These are phyloP conservation scores for Malurus alboscapulatus DNA, from an alignment of 2,113 vertebrate genomes.

Conservation along the genomic window DNA sequence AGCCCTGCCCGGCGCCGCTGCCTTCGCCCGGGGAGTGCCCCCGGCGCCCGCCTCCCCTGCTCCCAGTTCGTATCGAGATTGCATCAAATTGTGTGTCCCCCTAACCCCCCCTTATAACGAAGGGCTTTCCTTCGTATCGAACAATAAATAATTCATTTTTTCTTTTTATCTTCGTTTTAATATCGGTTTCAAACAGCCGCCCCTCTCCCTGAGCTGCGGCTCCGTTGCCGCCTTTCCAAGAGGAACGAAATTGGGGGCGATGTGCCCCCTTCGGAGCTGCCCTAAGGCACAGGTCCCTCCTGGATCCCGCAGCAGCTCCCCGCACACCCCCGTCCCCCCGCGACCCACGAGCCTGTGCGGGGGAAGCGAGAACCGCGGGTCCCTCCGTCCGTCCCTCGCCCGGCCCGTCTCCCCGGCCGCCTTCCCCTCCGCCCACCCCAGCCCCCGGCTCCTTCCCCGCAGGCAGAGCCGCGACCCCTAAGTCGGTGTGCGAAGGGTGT, in stretches of 20 bases:
- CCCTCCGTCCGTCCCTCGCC: background rate
- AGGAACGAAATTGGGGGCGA: slow-evolving; percentile 36
- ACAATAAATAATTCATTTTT: background rate
- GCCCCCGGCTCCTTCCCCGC: slow-evolving; percentile 16
- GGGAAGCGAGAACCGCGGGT: background rate
- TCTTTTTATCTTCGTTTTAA: slow-evolving; percentile 8
- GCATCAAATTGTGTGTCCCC: background rate
- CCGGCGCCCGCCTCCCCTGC: background rate
- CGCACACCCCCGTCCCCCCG: background rate
- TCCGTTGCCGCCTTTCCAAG: background rate
- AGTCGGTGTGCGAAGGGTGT: slow-evolving; percentile 89
- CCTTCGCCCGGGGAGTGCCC: background rate
- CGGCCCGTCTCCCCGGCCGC: background rate
- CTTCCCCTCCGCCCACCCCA: background rate
- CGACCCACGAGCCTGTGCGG: background rate
- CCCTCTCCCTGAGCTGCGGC: background rate
- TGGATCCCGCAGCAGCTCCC: background rate
- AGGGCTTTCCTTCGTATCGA: background rate
- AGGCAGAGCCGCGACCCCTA: slow-evolving; percentile 79
- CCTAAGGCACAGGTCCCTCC: background rate
- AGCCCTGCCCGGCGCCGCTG: background rate
- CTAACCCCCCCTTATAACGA: background rate
- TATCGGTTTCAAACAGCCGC: background rate
- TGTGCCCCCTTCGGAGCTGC: background rate
- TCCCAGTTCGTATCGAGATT: background rate